These are phyloP conservation scores for Parazoanthus atlanticus DNA, from an alignment of 92 coral and sea anemone species.

Conservation along the genomic window DNA sequence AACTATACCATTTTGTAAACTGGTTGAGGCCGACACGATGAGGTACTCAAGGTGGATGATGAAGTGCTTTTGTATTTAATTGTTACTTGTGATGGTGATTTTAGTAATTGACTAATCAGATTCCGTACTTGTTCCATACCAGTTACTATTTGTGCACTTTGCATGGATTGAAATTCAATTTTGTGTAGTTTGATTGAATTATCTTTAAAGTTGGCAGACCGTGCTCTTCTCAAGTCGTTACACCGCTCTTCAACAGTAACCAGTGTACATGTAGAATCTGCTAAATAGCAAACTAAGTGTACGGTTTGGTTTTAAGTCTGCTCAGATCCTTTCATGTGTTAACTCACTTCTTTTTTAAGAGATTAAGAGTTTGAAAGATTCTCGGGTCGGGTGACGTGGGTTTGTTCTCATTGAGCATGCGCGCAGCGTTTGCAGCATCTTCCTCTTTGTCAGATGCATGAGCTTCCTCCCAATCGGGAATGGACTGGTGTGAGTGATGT, in stretches of 20 bases:
- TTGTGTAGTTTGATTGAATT: not conserved
- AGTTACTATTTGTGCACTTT: not conserved
- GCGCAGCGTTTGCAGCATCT: constrained; percentile 71
- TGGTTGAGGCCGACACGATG: not conserved
- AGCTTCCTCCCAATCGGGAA: constrained; percentile 71
- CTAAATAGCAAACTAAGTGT: too few relatives aligned
- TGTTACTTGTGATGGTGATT: not conserved
- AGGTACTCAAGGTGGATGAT: not conserved
- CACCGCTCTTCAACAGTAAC: not conserved
- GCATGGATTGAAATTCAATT: too few relatives aligned
- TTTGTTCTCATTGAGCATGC: constrained; percentile 56
- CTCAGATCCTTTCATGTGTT: not conserved
- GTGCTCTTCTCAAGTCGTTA: not conserved
- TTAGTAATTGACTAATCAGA: too few relatives aligned
- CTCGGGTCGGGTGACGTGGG: constrained; percentile 62
- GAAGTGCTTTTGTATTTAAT: not conserved
- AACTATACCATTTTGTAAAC: not conserved
- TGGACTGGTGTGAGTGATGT: constrained; percentile 47
- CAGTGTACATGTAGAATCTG: not conserved
- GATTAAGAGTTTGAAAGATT: constrained; percentile 64
- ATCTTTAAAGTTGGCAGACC: too few relatives aligned
- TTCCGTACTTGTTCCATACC: not conserved
- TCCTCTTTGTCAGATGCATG: constrained; percentile 36
- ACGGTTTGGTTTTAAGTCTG: not conserved
- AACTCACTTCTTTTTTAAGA: constrained; percentile 55